These are phyloP conservation scores for Zapornia atra DNA, from an alignment of 2,113 vertebrate genomes.

Conservation along the genomic window DNA sequence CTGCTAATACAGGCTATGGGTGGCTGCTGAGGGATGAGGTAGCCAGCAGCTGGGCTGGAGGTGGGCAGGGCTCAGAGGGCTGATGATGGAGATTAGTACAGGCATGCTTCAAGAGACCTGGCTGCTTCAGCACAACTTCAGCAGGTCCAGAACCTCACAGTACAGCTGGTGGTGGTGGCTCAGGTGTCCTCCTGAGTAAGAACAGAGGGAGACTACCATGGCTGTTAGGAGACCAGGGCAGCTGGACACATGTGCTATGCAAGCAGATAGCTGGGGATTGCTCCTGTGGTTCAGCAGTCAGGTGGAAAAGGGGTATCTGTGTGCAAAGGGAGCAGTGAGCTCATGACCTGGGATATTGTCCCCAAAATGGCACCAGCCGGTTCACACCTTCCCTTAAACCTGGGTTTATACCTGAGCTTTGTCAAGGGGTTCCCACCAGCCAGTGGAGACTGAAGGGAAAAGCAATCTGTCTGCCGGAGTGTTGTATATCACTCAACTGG, in stretches of 20 bases:
- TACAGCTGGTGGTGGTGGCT: not conserved
- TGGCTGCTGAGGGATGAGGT: accelerated
- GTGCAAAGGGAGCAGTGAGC: not conserved
- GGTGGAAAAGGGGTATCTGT: not conserved
- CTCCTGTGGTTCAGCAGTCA: not conserved
- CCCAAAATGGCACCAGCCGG: not conserved
- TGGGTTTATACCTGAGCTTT: not conserved
- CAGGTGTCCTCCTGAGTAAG: not conserved
- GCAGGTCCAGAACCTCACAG: accelerated
- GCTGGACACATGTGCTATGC: not conserved
- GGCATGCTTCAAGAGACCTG: not conserved
- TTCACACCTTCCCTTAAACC: not conserved
- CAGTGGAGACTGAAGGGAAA: not conserved
- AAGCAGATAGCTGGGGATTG: not conserved
- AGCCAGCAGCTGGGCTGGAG: not conserved
- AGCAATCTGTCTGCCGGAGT: not conserved
- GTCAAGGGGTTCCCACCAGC: not conserved
- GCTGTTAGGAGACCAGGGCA: not conserved
- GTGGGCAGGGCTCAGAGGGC: not conserved
- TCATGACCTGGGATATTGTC: not conserved
- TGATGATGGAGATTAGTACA: not conserved
- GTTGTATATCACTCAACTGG: not conserved
- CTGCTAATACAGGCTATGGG: accelerated
- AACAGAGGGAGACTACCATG: not conserved
- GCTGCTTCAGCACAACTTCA: not conserved